These are phyloP conservation scores for Drosophila macrospina DNA, from an alignment of 2,888 invertebrate genomes.

Conservation along the genomic window DNA sequence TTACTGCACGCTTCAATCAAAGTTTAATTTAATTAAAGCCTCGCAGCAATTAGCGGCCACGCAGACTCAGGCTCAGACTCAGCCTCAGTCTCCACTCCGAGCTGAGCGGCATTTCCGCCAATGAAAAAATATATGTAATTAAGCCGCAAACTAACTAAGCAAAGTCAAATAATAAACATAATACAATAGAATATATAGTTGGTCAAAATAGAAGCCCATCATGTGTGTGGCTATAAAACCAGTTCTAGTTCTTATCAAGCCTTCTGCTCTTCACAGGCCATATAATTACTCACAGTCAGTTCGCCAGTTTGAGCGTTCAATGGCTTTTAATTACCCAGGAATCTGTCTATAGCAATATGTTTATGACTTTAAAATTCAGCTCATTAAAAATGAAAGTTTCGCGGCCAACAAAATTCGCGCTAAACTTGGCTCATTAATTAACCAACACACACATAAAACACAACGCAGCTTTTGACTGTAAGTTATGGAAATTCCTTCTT, in stretches of 20 bases:
- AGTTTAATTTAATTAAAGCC: constrained; percentile 55
- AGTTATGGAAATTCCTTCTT: constrained; percentile 45
- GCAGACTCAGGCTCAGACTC: constrained; percentile 16
- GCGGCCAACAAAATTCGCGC: constrained; percentile 35
- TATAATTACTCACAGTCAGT: constrained; percentile 71
- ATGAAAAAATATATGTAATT: constrained; percentile 60
- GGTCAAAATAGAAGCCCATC: constrained; percentile 29
- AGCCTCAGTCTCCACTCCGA: constrained; percentile 1
- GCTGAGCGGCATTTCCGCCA: constrained; percentile 65
- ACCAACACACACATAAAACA: constrained; percentile 31
- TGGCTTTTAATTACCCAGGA: constrained; percentile 74
- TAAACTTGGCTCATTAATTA: constrained; percentile 70
- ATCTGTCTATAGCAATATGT: constrained; percentile 52
- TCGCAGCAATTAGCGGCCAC: constrained; percentile 61
- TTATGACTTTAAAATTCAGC: constrained; percentile 58
- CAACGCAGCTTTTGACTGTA: not conserved
- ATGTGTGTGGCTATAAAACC: constrained; percentile 54
- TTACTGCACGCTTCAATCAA: constrained; percentile 48
- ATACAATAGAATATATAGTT: constrained; percentile 59
- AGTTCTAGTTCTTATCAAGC: constrained; percentile 77
- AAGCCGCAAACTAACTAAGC: constrained; percentile 51
- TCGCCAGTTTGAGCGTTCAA: constrained; percentile 55
- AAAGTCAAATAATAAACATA: constrained; percentile 57
- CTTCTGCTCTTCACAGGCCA: constrained; percentile 60
- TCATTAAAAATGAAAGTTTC: constrained; percentile 78